Base-by-base conservation (phyloP, 2,888 invertebrate genomes). In the Arge pagana region DNA sequence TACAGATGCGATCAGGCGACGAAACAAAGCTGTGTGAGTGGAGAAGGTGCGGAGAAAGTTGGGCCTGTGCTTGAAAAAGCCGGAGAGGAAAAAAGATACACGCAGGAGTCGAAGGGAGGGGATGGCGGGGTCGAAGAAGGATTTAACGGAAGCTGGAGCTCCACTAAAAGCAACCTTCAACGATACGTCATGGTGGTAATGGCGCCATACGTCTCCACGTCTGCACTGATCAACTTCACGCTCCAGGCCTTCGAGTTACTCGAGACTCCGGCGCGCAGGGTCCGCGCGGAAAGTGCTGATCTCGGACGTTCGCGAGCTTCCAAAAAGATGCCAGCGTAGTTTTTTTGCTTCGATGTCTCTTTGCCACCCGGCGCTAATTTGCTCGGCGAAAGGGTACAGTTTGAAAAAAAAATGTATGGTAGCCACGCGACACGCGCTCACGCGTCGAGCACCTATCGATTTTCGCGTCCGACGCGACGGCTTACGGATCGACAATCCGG, bases 41-140 rank as follows among this genome's bases (percentile, higher is more conserved):
- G 19, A 37, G 57, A 37, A 57, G 56, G 52, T 51, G 56, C 54
- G 54, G 48, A 58, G 50, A 58, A 59, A 55, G 61, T 64, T 53
- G 52, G 36, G 40, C 41, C n/a, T n/a, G n/a, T n/a, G n/a, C n/a
- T n/a, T n/a, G n/a, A n/a, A n/a, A n/a, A n/a, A n/a, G n/a, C n/a
- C n/a, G n/a, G n/a, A n/a, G n/a, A n/a, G n/a, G 19, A 28, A 42
- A 18, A 28, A n/a, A 42, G 30, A 13, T 3, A 42, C 19, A 30
- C 13, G 42, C 3, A 30, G 42, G 13, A 42, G 21, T 30, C 28
- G 30, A 23, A 42, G 8, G 28, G 4, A 26, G 28, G n/a, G 2
- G 10, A 11, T 11, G 31, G 19, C 30, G 31, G 42, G 42, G 42
- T 30, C 31, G 42, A 18, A 30, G 30, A n/a, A 42, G 30, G 42